phyloP scores from a whole-genome alignment of 2,113 vertebrate species.

The Burhinus bistriatus region DNA sequence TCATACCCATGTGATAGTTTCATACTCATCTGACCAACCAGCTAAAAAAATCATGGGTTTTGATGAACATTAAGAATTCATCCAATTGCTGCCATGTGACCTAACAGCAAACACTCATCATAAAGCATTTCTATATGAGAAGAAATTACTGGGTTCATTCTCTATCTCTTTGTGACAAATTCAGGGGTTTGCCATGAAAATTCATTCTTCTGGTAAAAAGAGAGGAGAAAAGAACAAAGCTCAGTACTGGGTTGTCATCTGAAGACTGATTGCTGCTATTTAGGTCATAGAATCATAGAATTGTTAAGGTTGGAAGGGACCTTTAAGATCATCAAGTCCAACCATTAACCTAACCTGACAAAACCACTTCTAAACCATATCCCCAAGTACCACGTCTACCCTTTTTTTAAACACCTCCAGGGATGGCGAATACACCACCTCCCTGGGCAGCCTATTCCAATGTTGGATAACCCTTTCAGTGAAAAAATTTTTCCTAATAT shows the following conservation, averaged over 20 bases:
- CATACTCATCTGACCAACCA: background rate
- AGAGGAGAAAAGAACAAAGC: background rate
- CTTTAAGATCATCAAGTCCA: no score
- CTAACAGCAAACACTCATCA: background rate
- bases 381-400: no score
- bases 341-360: no score
- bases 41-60: background rate
- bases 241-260: background rate
- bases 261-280: background rate
- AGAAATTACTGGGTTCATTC: background rate
- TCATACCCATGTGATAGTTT: background rate
- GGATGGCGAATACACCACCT: no score
- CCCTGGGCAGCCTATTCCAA: no score
- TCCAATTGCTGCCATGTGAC: background rate
- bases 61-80: background rate
- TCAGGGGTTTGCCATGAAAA: background rate
- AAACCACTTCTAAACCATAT: no score
- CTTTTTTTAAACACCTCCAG: no score
- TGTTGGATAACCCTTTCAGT: no score
- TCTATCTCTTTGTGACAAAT: background rate
- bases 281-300: no score
- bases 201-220: background rate
- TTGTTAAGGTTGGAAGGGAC: no score
- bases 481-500: no score
- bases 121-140: background rate